These are phyloP conservation scores for Troides oblongomaculatus DNA, from an alignment of 2,888 invertebrate genomes.

Conservation along the genomic window DNA sequence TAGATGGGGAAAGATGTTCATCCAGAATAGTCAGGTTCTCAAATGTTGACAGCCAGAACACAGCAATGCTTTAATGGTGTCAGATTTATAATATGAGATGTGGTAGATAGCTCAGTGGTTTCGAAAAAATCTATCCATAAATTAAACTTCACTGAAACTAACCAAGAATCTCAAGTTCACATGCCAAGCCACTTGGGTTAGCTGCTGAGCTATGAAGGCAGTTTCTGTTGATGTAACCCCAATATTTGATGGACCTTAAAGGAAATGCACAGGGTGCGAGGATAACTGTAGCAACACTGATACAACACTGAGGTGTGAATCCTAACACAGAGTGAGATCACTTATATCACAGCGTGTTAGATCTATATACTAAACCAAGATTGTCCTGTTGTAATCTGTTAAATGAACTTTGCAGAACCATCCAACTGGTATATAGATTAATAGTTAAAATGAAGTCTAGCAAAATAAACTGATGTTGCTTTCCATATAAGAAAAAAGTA, in stretches of 20 bases:
- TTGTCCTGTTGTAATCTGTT: neutral
- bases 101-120: too few relatives aligned
- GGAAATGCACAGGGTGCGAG: slow-evolving; percentile 17
- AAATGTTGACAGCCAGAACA: too few relatives aligned
- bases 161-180: too few relatives aligned
- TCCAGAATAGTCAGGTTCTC: too few relatives aligned
- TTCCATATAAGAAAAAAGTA: neutral
- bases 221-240: neutral
- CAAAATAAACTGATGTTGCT: neutral
- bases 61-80: too few relatives aligned
- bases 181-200: too few relatives aligned
- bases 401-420: neutral
- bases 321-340: slow-evolving; percentile 41
- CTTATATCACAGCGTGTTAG: slow-evolving; percentile 42
- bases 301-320: neutral
- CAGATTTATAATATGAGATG: too few relatives aligned
- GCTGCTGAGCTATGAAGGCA: too few relatives aligned
- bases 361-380: slow-evolving; percentile 22
- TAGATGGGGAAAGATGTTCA: too few relatives aligned
- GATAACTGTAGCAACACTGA: slow-evolving; percentile 11
- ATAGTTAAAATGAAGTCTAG: neutral
- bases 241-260: neutral
- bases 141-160: too few relatives aligned
- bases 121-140: too few relatives aligned
- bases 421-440: slow-evolving; percentile 3